Evolutionary conservation across 1,140 invertebrate genomes (phyloP).

Genomic region (Drosophila bifasciata): DNA sequence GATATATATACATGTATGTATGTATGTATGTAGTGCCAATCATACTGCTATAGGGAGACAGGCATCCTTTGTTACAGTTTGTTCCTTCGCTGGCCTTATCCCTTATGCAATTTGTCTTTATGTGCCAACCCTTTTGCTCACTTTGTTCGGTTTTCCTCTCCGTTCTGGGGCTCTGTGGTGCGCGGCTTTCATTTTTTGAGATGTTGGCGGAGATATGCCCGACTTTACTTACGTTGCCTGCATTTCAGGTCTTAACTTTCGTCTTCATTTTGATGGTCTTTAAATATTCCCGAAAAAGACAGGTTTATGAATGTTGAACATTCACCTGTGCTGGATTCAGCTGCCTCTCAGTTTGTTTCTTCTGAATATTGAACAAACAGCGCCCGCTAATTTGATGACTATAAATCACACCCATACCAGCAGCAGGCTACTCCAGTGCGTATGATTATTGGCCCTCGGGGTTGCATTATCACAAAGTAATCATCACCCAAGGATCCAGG

Average conservation of each 20-base stretch:
- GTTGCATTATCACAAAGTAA: constrained; percentile 17
- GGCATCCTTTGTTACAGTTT: no score
- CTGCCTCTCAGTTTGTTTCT: no score
- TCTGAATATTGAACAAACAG: constrained; percentile 25
- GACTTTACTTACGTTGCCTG: constrained; percentile 32
- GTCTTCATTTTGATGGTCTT: constrained; percentile 54
- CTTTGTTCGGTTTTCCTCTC: constrained; percentile 24
- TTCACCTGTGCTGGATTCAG: neutral
- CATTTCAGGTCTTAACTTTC: constrained; percentile 49
- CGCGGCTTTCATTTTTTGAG: constrained; percentile 34
- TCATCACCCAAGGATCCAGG: neutral
- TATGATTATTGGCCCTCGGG: neutral
- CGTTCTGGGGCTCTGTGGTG: constrained; percentile 7
- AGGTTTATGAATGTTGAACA: constrained; percentile 57
- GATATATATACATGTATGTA: no score
- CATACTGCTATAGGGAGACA: no score
- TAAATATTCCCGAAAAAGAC: constrained; percentile 46
- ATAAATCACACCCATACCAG: neutral
- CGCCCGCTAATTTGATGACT: constrained; percentile 22
- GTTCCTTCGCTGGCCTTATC: constrained; percentile 17
- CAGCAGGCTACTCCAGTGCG: no score
- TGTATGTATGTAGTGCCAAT: no score
- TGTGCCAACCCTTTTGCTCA: constrained; percentile 35
- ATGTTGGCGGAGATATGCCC: constrained; percentile 33
- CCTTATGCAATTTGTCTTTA: constrained; percentile 69